A percentile compares a stretch with the other conserved stretches of the same genome.
Conservation (phyloP, 2,888 invertebrate species). For the Timandra comae region DNA sequence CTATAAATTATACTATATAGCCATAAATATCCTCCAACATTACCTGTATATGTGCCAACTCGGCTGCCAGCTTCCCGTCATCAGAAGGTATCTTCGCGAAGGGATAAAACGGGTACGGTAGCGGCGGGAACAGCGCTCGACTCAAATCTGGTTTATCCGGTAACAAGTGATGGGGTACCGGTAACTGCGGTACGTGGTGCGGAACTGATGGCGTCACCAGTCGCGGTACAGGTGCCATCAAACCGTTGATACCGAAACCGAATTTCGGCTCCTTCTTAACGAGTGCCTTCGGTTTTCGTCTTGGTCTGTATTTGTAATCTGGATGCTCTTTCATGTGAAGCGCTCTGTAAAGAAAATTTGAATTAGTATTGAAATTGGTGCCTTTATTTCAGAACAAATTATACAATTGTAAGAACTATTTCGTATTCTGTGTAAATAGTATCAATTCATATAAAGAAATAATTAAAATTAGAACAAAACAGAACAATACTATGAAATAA, state of each 20-base stretch:
- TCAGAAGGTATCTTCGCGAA: constrained; percentile 76
- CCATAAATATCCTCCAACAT: no score
- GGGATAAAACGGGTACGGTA: constrained; percentile 83
- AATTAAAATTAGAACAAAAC: constrained; percentile 22
- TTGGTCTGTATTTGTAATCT: constrained; percentile 93
- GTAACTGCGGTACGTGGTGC: constrained; percentile 61
- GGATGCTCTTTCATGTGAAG: constrained; percentile 96
- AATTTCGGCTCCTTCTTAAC: constrained; percentile 88
- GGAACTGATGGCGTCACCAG: constrained; percentile 59
- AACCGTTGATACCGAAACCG: constrained; percentile 80
- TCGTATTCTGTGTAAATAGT: no score
- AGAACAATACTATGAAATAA: constrained; percentile 37
- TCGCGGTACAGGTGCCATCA: constrained; percentile 78
- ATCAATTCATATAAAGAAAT: no score
- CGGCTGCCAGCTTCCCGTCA: constrained; percentile 80
- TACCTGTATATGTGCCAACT: constrained; percentile 80
- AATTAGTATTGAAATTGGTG: no score
- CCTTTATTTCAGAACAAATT: constrained; percentile 78
- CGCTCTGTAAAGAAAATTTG: background rate
- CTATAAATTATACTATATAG: no score
- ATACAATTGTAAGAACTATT: no score
- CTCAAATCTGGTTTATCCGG: constrained; percentile 80
- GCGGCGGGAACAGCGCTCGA: constrained; percentile 81
- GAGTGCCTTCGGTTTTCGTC: constrained; percentile 90
- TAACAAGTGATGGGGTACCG: constrained; percentile 71